phyloP scores from a whole-genome alignment of 2,113 vertebrate species.

The Caretta caretta region DNA sequence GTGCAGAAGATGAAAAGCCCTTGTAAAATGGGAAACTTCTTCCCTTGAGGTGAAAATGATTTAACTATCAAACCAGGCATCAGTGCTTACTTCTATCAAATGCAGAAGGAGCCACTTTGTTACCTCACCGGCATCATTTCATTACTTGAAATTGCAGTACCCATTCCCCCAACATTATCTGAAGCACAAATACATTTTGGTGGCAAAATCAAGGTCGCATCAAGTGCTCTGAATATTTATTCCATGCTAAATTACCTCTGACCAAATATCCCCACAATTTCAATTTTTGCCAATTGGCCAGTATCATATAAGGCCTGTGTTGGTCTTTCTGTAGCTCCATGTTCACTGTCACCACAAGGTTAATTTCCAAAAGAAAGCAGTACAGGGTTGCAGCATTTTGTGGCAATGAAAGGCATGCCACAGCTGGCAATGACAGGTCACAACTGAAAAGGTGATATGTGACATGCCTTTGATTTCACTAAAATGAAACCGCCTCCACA shows the following conservation, averaged over 20 bases:
- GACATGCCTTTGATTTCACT: neutral
- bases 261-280: neutral
- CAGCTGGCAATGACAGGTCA: neutral
- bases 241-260: neutral
- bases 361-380: neutral
- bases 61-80: neutral
- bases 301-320: neutral
- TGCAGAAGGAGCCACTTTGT: neutral
- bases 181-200: neutral
- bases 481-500: neutral
- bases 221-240: neutral
- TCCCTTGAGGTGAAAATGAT: neutral
- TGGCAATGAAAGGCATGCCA: fast-evolving
- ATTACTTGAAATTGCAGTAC: neutral
- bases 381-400: neutral
- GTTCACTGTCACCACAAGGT: neutral
- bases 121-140: neutral
- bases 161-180: neutral
- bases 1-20: neutral
- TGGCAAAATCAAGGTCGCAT: neutral
- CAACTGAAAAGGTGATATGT: neutral
- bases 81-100: neutral
- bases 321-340: neutral
- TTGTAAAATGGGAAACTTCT: neutral
- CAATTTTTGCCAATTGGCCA: neutral